Evolutionary conservation across 2,888 invertebrate genomes (phyloP).

Genomic region (Mechanitis messenoides): DNA sequence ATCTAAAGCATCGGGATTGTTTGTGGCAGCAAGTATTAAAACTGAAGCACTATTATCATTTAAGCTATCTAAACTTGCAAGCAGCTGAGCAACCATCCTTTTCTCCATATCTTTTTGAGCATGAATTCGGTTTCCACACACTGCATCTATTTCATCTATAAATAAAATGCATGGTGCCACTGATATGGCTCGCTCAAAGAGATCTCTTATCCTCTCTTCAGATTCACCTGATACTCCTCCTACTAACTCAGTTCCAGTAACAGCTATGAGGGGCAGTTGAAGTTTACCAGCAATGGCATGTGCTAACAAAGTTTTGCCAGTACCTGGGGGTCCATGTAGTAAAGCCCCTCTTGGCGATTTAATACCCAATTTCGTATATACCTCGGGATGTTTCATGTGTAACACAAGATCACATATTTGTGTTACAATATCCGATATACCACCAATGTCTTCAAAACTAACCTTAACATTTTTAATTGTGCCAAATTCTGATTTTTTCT

Average conservation of each 20-base stretch:
- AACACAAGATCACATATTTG: constrained; percentile 84
- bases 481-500: constrained; percentile 56
- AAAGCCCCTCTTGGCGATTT: constrained; percentile 93
- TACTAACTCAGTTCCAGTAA: constrained; percentile 94
- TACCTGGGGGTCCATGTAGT: constrained; percentile 97
- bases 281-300: constrained; percentile 91
- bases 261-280: constrained; percentile 87
- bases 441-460: constrained; percentile 87
- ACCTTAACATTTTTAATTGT: constrained; percentile 62
- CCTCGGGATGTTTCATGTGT: constrained; percentile 92
- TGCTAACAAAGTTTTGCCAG: constrained; percentile 91
- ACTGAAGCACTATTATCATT: constrained; percentile 77
- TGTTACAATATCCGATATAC: constrained; percentile 83
- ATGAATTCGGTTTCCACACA: constrained; percentile 91
- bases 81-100: constrained; percentile 93
- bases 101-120: constrained; percentile 97
- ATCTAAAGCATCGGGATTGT: constrained; percentile 93
- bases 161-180: constrained; percentile 90
- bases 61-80: constrained; percentile 91
- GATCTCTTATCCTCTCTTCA: constrained; percentile 92
- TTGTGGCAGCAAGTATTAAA: constrained; percentile 96
- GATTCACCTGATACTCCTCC: constrained; percentile 97
- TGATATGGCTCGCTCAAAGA: constrained; percentile 89
- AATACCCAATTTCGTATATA: constrained; percentile 89
- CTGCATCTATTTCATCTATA: constrained; percentile 98